phyloP scores from a whole-genome alignment of 2,113 vertebrate species.

The Oncorhynchus mykiss region DNA sequence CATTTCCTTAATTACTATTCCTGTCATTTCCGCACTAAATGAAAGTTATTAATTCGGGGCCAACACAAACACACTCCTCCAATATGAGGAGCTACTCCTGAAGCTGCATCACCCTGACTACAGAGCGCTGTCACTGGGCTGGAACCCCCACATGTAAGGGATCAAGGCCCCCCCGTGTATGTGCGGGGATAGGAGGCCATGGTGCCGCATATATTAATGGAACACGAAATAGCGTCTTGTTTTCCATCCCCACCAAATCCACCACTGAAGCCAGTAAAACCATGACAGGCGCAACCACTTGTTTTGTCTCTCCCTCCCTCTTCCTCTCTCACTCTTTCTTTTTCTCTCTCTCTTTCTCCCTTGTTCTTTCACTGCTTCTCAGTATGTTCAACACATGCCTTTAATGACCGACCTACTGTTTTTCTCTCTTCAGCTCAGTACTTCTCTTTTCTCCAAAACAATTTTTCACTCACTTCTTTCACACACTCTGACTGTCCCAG shows the following conservation, averaged over 20 bases:
- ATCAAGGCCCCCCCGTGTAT: constrained; percentile 54
- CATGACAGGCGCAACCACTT: constrained; percentile 50
- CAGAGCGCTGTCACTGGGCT: constrained; percentile 62
- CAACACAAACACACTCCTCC: constrained; percentile 71
- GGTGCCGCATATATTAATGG: constrained; percentile 50
- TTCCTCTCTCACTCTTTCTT: background rate
- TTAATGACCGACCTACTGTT: constrained; percentile 2
- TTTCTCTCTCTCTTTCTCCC: constrained; percentile 27
- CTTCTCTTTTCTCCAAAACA: background rate
- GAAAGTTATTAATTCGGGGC: constrained; percentile 76
- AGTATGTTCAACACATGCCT: constrained; percentile 42
- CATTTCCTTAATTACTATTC: constrained; percentile 85
- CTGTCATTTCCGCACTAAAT: constrained; percentile 84
- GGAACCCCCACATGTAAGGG: constrained; percentile 30
- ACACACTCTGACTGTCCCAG: background rate
- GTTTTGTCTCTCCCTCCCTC: constrained; percentile 51
- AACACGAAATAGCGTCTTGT: constrained; percentile 60
- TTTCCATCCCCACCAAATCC: constrained; percentile 58
- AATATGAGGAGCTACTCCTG: constrained; percentile 56
- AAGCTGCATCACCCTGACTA: constrained; percentile 61
- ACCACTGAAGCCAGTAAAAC: constrained; percentile 51
- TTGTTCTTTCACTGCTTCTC: constrained; percentile 10
- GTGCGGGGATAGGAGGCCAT: constrained; percentile 32
- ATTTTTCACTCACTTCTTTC: background rate
- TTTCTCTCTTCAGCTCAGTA: background rate